phyloP scores from a whole-genome alignment of 2,113 vertebrate genomes.

The Podarcis muralis region DNA sequence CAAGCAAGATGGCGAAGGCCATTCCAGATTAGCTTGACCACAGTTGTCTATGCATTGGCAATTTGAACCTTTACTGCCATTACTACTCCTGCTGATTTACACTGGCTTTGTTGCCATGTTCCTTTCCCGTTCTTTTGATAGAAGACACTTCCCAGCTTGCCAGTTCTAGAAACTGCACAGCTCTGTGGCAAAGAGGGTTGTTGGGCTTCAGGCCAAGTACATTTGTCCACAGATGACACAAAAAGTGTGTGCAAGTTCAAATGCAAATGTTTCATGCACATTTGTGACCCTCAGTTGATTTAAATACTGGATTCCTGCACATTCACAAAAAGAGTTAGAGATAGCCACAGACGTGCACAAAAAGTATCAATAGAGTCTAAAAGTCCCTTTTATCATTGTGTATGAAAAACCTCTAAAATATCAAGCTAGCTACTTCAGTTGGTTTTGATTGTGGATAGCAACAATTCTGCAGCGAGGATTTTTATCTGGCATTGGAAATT shows the following conservation, averaged over 20 bases:
- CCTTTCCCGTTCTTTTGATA: not conserved
- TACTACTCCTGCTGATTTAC: not conserved
- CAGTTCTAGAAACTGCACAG: not conserved
- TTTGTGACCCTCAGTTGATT: not conserved
- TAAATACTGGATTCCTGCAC: not conserved
- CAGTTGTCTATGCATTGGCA: too few species aligned
- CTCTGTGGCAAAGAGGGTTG: not conserved
- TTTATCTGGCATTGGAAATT: conserved; percentile 73
- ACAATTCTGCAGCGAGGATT: conserved; percentile 65
- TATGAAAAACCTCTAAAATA: not conserved
- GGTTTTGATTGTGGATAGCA: conserved; percentile 72
- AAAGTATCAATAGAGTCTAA: not conserved
- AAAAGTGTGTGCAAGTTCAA: not conserved
- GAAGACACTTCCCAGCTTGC: not conserved
- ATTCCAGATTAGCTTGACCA: too few species aligned
- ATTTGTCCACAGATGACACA: not conserved
- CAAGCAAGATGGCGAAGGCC: too few species aligned
- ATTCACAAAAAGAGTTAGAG: not conserved
- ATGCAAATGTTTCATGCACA: not conserved
- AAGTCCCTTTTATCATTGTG: not conserved
- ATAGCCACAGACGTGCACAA: not conserved
- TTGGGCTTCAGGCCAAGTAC: not conserved
- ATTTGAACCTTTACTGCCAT: not conserved
- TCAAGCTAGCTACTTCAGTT: conserved; percentile 60
- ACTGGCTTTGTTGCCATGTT: not conserved